These are phyloP conservation scores for Gymnothorax javanicus DNA, from an alignment of 2,797 vertebrate species.

Conservation along the genomic window DNA sequence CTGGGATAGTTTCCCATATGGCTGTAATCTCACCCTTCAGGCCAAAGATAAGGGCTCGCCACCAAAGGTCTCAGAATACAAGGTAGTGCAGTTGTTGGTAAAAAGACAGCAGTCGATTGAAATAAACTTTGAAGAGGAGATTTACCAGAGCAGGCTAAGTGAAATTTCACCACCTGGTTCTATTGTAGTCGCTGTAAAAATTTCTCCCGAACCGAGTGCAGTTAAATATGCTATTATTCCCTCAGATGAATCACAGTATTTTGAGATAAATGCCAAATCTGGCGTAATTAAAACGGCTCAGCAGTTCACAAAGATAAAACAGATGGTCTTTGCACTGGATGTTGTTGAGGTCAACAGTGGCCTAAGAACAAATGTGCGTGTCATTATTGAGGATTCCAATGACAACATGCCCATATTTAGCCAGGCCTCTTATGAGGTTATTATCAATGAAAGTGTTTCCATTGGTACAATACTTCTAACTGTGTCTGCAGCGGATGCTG, in stretches of 20 bases:
- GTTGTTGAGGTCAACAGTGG: constrained; percentile 82
- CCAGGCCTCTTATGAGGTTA: constrained; percentile 79
- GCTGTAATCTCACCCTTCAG: constrained; percentile 91
- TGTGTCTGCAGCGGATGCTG: constrained; percentile 83
- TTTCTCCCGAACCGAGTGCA: constrained; percentile 74
- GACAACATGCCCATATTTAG: constrained; percentile 86
- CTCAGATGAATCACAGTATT: constrained; percentile 75
- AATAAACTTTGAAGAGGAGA: constrained; percentile 81
- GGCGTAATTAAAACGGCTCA: constrained; percentile 87
- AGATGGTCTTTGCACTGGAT: constrained; percentile 82
- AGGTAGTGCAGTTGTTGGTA: constrained; percentile 80
- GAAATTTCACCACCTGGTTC: constrained; percentile 89
- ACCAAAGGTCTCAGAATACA: constrained; percentile 82
- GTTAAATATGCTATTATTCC: constrained; percentile 84
- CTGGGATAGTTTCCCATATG: constrained; percentile 84
- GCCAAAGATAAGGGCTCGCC: constrained; percentile 92
- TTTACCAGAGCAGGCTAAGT: constrained; percentile 86
- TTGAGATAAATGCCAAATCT: constrained; percentile 84
- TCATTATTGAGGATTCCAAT: constrained; percentile 86
- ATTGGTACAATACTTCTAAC: constrained; percentile 79
- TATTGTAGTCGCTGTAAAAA: constrained; percentile 84
- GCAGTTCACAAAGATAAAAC: constrained; percentile 75
- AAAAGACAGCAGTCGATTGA: constrained; percentile 77
- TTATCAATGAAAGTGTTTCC: constrained; percentile 84
- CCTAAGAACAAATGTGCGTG: constrained; percentile 77